Percentiles rank a stretch among this genome's conserved stretches.
Evolutionary conservation across 2,797 vertebrate species (phyloP).

Genomic region (Acanthopagrus latus): DNA sequence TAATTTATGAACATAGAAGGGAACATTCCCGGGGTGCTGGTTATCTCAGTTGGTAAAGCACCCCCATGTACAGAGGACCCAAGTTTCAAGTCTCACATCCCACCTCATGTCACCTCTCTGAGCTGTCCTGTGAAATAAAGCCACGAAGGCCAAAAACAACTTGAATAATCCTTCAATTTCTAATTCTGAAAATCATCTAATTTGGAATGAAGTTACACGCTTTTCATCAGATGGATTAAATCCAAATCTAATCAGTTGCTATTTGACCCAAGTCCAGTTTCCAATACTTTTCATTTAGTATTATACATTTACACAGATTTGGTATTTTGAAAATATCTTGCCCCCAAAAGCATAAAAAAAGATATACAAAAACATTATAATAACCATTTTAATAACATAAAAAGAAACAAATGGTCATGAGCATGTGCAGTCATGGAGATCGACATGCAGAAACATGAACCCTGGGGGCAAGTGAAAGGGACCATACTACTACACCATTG

Average conservation of each 20-base stretch:
- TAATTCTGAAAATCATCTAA: background rate
- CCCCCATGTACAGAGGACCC: too few relatives aligned
- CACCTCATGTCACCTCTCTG: too few relatives aligned
- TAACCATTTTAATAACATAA: conserved; percentile 3
- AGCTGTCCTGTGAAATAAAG: too few relatives aligned
- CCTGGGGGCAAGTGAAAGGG: background rate
- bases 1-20: too few relatives aligned
- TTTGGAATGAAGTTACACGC: background rate
- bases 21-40: too few relatives aligned
- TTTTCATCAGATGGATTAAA: background rate
- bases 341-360: background rate
- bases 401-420: background rate
- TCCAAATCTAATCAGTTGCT: background rate
- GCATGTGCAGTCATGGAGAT: background rate
- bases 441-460: background rate
- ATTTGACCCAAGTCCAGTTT: background rate
- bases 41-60: too few relatives aligned
- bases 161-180: background rate
- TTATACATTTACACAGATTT: background rate
- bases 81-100: too few relatives aligned
- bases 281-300: background rate
- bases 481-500: background rate
- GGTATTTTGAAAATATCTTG: background rate
- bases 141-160: background rate
- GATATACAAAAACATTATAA: background rate